phyloP scores from a whole-genome alignment of 2,113 vertebrate species.

The Amphiprion percula region DNA sequence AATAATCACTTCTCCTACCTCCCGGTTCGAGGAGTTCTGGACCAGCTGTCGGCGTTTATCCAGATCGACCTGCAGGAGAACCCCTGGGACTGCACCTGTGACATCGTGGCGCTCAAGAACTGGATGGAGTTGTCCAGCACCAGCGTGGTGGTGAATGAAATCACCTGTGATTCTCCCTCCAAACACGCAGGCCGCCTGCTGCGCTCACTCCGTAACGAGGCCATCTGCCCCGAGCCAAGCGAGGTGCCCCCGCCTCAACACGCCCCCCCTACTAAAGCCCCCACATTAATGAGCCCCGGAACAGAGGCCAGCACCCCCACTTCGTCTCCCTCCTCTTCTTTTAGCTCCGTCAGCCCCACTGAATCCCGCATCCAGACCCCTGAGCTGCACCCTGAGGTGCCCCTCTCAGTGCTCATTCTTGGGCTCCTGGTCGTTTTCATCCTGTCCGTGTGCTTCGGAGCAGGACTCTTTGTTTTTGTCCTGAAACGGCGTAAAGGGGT shows the following conservation, averaged over 20 bases:
- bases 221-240: conserved; percentile 92
- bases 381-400: conserved; percentile 92
- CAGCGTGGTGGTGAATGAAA: conserved; percentile 95
- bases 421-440: conserved; percentile 98
- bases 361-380: conserved; percentile 84
- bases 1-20: conserved; percentile 98
- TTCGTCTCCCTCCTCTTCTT: conserved; percentile 29
- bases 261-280: conserved; percentile 83
- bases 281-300: conserved; percentile 86
- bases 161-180: conserved; percentile 95
- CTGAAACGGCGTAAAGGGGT: conserved; percentile 95
- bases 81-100: conserved; percentile 98
- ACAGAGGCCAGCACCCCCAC: conserved; percentile 80
- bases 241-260: conserved; percentile 72
- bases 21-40: conserved; percentile 94
- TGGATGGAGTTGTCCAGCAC: conserved; percentile 95
- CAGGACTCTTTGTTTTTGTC: conserved; percentile 96
- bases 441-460: conserved; percentile 96
- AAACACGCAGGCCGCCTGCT: conserved; percentile 93
- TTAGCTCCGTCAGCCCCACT: conserved; percentile 83
- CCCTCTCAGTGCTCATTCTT: conserved; percentile 95
- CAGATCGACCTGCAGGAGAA: conserved; percentile 99
- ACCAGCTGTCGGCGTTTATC: conserved; percentile 96
- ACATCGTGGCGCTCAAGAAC: conserved; percentile 94
- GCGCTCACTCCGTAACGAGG: conserved; percentile 93